Conservation (phyloP, 1,140 invertebrate species). For the Trialeurodes vaporariorum region DNA sequence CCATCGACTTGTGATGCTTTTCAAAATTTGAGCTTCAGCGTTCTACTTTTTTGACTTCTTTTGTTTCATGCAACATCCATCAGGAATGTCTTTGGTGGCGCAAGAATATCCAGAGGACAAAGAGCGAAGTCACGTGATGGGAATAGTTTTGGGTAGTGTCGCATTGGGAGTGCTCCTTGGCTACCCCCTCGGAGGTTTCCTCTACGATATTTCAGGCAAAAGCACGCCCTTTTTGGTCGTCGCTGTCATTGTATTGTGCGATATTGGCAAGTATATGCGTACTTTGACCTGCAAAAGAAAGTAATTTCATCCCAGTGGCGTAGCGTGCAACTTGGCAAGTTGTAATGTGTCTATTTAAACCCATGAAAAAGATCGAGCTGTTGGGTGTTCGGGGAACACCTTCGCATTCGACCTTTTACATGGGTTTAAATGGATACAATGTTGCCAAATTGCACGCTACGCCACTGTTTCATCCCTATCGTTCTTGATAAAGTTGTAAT, state of each 20-base stretch:
- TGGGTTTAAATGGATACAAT: no score
- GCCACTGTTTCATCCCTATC: background rate
- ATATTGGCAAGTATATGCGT: conserved; percentile 40
- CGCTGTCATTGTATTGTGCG: conserved; percentile 44
- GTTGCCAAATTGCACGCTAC: no score
- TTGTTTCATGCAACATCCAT: background rate
- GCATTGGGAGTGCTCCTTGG: conserved; percentile 65
- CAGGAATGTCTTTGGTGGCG: conserved; percentile 42
- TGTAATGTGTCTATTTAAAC: no score
- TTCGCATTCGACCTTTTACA: no score
- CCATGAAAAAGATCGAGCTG: no score
- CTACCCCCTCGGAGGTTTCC: conserved; percentile 63
- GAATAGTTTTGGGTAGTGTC: conserved; percentile 63
- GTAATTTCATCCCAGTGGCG: no score
- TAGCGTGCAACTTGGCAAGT: no score
- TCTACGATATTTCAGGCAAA: conserved; percentile 63
- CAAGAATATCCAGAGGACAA: conserved; percentile 41
- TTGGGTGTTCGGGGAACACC: no score
- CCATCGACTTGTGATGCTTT: no score
- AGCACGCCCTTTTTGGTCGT: conserved; percentile 58
- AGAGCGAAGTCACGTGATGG: conserved; percentile 55
- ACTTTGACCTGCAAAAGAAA: no score
- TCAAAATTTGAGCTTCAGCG: no score
- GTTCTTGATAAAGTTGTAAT: background rate
- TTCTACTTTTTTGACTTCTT: background rate